Base-by-base conservation (phyloP, 2,797 vertebrate genomes). In the Paedocypris micromegethes region DNA sequence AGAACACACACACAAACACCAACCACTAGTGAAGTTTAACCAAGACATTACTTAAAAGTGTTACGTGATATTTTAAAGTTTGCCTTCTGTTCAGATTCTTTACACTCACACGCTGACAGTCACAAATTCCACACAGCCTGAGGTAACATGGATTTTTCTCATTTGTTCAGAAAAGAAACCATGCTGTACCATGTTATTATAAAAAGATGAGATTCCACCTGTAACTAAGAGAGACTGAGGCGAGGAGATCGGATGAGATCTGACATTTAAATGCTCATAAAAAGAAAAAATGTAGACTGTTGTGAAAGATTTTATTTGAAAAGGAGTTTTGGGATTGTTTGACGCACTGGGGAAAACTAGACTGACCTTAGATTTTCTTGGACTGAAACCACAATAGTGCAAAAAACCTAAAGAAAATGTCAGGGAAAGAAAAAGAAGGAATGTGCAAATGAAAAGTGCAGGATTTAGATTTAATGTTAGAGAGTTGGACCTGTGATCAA, bases 391-490 rank as follows among this genome's bases (percentile, higher is more conserved):
- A 6, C 38, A 51, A 48, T 8, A 40, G 46, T 50, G 53, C 61
- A 71, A 68, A 41, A 51, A 55, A 9, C 8, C 69, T 66, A 83
- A 61, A 77, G 77, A 82, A 76, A 84, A 77, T 81, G 50, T 51
- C 51, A 84, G 77, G 83, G 79, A 9, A 73, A 82, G 5, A 81
- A 82, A 79, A 81, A 82, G 79, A 48, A 49, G 57, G 44, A 57
- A 37, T 44, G 8, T 45, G 43, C 43, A 41, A 57, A 40, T 39
- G 52, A 82, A 7, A 79, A 74, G 77, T 23, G 23, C 23, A 23
- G 23, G 23, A 23, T 23, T 23, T 23, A 23, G 23, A 23, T 23
- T 23, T 23, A 23, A 23, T 23, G 23, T 23, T 37, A 46, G 9
- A 66, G 57, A 73, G 55, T 60, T 46, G 42, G 41, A 40, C 65